Evolutionary conservation across 2,888 invertebrate species (phyloP).

Genomic region (Drosophila limbata): DNA sequence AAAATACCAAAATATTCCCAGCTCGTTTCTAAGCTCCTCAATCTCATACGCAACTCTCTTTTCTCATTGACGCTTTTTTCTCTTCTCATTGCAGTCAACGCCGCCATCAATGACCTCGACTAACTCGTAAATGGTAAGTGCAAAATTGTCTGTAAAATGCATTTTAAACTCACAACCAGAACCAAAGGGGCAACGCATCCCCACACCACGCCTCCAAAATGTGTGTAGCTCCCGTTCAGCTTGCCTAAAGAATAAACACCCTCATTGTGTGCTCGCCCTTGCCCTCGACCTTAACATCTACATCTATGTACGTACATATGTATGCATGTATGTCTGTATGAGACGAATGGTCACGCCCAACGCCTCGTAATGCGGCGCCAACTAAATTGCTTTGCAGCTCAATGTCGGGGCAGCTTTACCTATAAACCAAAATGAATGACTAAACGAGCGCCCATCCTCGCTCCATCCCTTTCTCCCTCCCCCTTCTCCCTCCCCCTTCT

Average conservation of each 20-base stretch:
- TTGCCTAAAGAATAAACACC: conserved; percentile 18
- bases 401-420: conserved; percentile 54
- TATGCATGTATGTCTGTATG: too few relatives aligned
- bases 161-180: conserved; percentile 59
- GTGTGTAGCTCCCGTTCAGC: background rate
- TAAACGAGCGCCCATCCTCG: conserved; percentile 36
- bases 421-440: conserved; percentile 76
- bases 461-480: background rate
- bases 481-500: background rate
- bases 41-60: conserved; percentile 2
- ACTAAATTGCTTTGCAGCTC: conserved; percentile 66
- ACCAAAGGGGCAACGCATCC: too few relatives aligned
- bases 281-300: conserved; percentile 51
- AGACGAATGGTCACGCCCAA: conserved; percentile 41
- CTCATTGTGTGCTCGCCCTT: conserved; percentile 7
- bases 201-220: background rate
- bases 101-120: conserved; percentile 63
- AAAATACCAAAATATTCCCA: background rate
- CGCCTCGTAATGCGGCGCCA: conserved; percentile 58
- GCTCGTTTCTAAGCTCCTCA: background rate
- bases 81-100: conserved; percentile 40
- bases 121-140: conserved; percentile 73
- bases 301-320: too few relatives aligned
- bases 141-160: conserved; percentile 69
- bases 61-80: background rate